These are phyloP conservation scores for Pitta sordida DNA, from an alignment of 2,113 vertebrate species.

Conservation along the genomic window DNA sequence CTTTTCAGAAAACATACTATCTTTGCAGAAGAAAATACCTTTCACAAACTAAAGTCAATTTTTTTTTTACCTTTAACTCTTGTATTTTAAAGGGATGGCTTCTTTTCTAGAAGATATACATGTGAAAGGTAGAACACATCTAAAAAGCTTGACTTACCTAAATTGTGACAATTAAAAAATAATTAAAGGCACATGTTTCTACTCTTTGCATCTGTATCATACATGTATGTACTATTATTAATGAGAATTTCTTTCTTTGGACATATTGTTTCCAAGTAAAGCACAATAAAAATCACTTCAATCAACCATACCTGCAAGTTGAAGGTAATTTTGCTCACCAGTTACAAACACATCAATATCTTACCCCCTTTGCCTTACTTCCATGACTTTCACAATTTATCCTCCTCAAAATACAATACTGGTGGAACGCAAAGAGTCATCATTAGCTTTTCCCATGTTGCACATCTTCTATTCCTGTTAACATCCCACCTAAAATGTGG, in stretches of 20 bases:
- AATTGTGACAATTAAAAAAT: neutral
- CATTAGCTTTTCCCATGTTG: neutral
- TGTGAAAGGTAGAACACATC: neutral
- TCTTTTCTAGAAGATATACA: neutral
- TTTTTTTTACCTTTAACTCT: neutral
- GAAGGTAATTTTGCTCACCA: neutral
- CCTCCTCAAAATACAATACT: neutral
- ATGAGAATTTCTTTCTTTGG: neutral
- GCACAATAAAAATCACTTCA: neutral
- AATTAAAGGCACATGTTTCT: neutral
- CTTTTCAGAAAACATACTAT: neutral
- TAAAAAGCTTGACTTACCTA: neutral
- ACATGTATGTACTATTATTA: neutral
- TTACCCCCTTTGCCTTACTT: neutral
- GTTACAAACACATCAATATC: neutral
- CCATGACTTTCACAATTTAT: neutral
- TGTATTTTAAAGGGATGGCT: neutral
- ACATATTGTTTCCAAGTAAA: neutral
- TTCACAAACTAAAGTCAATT: neutral
- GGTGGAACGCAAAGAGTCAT: neutral
- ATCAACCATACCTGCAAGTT: neutral
- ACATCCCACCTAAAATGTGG: neutral
- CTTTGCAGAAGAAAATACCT: neutral
- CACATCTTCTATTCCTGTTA: neutral
- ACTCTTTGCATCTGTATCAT: neutral